Evolutionary conservation across 2,888 invertebrate genomes (phyloP).

Genomic region (Drosophila mimetica): DNA sequence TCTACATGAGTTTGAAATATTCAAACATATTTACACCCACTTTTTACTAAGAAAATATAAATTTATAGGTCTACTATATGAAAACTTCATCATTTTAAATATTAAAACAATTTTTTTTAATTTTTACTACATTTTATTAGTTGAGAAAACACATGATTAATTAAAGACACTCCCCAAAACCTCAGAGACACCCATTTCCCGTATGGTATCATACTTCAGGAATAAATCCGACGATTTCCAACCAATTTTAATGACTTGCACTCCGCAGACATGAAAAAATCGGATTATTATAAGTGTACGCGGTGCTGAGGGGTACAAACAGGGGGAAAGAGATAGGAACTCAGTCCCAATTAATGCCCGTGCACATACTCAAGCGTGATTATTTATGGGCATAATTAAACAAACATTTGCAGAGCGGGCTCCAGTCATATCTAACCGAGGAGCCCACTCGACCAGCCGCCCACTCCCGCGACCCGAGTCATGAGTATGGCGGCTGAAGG

Average conservation of each 20-base stretch:
- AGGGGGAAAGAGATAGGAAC: not conserved
- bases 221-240: constrained; percentile 32
- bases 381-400: constrained; percentile 77
- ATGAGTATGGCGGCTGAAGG: constrained; percentile 30
- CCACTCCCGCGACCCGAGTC: constrained; percentile 19
- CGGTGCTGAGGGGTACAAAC: not conserved
- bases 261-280: constrained; percentile 44
- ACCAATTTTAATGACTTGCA: constrained; percentile 64
- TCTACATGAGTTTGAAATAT: no score
- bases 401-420: constrained; percentile 58
- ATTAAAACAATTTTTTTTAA: no score
- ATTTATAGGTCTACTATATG: no score
- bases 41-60: no score
- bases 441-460: constrained; percentile 31
- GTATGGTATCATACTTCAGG: not conserved
- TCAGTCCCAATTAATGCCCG: constrained; percentile 57
- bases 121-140: no score
- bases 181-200: constrained; percentile 17
- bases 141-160: no score
- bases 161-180: no score
- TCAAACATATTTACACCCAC: no score
- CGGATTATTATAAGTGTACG: constrained; percentile 66
- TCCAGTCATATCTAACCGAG: constrained; percentile 47
- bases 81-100: no score
- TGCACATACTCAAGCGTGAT: constrained; percentile 64